Percentiles rank a stretch among this genome's conserved stretches.
phyloP scores from a whole-genome alignment of 2,113 vertebrate genomes.

The Sinocyclocheilus anshuiensis region DNA sequence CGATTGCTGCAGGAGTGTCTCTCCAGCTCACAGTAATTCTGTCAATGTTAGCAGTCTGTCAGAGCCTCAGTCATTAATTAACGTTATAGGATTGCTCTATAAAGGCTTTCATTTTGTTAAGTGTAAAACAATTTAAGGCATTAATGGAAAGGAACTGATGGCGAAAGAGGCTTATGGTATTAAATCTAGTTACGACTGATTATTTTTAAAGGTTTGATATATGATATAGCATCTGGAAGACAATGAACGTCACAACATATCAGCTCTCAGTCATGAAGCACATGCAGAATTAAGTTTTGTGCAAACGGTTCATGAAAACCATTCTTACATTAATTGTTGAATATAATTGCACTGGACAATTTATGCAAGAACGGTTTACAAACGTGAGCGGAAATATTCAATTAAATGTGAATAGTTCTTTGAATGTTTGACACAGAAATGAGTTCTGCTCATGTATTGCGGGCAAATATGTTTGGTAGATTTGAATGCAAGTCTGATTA shows the following conservation, averaged over 20 bases:
- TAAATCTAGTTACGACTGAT: background rate
- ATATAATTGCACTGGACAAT: background rate
- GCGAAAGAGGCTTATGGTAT: background rate
- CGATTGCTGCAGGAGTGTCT: background rate
- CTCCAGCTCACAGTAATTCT: background rate
- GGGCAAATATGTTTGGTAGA: background rate
- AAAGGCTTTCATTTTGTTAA: slow-evolving; percentile 11
- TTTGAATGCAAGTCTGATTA: background rate
- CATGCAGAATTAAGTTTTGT: background rate
- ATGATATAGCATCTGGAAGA: slow-evolving; percentile 1
- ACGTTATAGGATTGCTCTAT: background rate
- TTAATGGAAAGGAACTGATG: background rate
- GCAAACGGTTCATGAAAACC: background rate
- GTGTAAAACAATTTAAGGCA: slow-evolving; percentile 19
- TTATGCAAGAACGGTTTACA: background rate
- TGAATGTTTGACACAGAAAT: background rate
- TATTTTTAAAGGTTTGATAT: background rate
- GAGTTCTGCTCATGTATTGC: background rate
- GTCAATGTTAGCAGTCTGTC: background rate
- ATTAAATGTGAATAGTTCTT: background rate
- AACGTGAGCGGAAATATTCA: background rate
- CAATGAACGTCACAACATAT: background rate
- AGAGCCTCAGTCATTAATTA: background rate
- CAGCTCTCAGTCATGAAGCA: background rate
- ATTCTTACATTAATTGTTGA: background rate